Conservation (phyloP, 2,888 invertebrate species). For the Sphaerophoria rueppellii region DNA sequence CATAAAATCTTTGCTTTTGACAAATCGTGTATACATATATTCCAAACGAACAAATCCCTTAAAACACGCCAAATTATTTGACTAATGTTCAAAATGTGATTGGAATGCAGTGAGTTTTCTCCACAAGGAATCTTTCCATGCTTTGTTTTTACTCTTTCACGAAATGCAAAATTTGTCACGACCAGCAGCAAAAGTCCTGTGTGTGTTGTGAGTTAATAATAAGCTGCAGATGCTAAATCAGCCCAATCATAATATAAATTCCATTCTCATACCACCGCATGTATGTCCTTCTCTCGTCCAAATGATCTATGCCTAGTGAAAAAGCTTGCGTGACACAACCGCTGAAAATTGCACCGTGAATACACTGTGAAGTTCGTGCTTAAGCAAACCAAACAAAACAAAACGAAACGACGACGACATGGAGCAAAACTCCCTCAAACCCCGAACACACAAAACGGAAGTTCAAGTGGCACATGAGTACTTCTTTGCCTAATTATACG, state of each 20-base stretch:
- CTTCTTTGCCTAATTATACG: constrained; percentile 71
- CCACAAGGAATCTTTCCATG: constrained; percentile 1
- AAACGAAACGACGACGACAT: too few relatives aligned
- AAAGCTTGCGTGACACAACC: constrained; percentile 72
- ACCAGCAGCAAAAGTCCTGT: background rate
- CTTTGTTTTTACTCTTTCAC: background rate
- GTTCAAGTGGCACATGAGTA: constrained; percentile 74
- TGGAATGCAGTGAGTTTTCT: constrained; percentile 48
- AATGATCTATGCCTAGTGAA: constrained; percentile 60
- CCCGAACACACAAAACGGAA: constrained; percentile 46
- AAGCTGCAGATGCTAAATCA: constrained; percentile 39
- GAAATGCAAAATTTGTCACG: constrained; percentile 66
- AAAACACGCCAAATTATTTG: constrained; percentile 41
- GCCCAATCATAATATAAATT: background rate
- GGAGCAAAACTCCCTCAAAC: background rate
- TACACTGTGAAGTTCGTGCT: constrained; percentile 54
- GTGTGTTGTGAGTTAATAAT: constrained; percentile 58
- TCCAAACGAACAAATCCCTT: background rate
- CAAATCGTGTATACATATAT: constrained; percentile 44
- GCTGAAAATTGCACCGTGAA: constrained; percentile 53
- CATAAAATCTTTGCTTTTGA: constrained; percentile 53
- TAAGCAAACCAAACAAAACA: background rate
- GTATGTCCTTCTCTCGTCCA: constrained; percentile 40
- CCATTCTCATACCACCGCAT: background rate
- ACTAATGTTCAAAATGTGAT: constrained; percentile 64